Conservation (phyloP, 2,113 vertebrate genomes). For the Ibidorhyncha struthersii region DNA sequence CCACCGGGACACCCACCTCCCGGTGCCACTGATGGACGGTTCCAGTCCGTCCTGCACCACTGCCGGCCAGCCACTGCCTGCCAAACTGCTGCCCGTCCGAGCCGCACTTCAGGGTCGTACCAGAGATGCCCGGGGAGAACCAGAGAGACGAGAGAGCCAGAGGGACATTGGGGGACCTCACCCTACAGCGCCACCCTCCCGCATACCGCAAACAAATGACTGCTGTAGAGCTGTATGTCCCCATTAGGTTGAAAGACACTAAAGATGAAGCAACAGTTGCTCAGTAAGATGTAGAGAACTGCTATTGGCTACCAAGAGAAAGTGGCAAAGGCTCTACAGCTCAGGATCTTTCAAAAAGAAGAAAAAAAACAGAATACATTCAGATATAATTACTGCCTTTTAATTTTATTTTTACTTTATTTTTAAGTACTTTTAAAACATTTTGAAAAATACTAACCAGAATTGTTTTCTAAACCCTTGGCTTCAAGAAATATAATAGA, state of each 20-base stretch:
- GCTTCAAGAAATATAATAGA: neutral
- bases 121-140: neutral
- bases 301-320: neutral
- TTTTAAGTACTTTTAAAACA: neutral
- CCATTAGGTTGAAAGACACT: neutral
- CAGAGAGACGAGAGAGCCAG: neutral
- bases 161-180: neutral
- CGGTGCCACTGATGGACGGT: accelerated
- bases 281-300: neutral
- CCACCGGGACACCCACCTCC: neutral
- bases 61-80: neutral
- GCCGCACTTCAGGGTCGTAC: neutral
- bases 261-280: neutral
- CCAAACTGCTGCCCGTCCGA: accelerated
- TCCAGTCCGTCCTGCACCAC: accelerated
- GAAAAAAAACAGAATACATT: neutral
- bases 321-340: neutral
- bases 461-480: neutral
- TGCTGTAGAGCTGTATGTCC: neutral
- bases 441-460: neutral
- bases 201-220: neutral
- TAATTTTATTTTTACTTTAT: neutral
- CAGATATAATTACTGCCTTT: neutral
- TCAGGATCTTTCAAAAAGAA: neutral
- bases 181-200: neutral